These are phyloP conservation scores for Dorcus parallelipipedus DNA, from an alignment of 2,888 invertebrate genomes.

Conservation along the genomic window DNA sequence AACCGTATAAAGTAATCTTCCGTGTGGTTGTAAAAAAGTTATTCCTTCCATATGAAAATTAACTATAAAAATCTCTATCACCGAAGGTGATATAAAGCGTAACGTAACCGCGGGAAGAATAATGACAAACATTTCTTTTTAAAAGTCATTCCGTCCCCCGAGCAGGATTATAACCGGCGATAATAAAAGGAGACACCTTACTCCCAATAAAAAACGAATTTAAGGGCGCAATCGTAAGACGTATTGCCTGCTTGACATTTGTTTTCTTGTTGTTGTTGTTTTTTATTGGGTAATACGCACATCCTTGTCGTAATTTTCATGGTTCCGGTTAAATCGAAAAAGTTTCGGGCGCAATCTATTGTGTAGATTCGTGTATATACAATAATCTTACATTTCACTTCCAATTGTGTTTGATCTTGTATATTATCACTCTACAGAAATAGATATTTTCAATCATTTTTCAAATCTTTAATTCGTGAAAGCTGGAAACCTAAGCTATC, in stretches of 20 bases:
- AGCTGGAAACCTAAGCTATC: too few species aligned
- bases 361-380: too few species aligned
- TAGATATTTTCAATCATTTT: too few species aligned
- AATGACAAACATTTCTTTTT: conserved; percentile 26
- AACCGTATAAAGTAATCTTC: conserved; percentile 12
- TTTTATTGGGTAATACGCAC: too few species aligned
- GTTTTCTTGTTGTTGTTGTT: conserved; percentile 14
- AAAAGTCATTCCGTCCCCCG: conserved; percentile 27
- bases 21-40: conserved; percentile 14
- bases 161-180: conserved; percentile 7
- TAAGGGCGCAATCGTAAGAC: conserved; percentile 21
- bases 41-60: conserved; percentile 27
- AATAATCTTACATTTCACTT: too few species aligned
- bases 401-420: too few species aligned
- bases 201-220: conserved; percentile 29
- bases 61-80: conserved; percentile 32
- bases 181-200: conserved; percentile 29
- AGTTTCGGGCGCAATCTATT: too few species aligned
- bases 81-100: conserved; percentile 18
- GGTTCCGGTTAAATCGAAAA: too few species aligned
- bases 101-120: conserved; percentile 15
- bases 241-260: conserved; percentile 24
- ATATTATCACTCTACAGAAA: too few species aligned
- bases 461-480: too few species aligned
- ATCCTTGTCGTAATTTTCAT: too few species aligned